phyloP scores from a whole-genome alignment of 2,797 vertebrate species.

The Semotilus atromaculatus region DNA sequence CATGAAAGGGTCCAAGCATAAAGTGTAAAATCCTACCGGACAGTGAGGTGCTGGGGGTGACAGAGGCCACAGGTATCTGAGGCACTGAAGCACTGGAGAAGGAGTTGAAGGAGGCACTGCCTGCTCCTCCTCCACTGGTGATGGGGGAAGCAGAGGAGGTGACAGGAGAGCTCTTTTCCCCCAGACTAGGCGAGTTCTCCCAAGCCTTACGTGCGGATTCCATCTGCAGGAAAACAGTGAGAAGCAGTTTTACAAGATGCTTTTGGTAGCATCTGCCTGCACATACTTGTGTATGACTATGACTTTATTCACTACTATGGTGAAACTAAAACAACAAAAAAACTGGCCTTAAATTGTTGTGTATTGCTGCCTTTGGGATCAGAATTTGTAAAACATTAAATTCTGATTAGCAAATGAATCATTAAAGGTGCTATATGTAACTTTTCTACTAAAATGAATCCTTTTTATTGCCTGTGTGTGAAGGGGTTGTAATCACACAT shows the following conservation, averaged over 20 bases:
- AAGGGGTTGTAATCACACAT: too few relatives aligned
- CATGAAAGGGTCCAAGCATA: neutral
- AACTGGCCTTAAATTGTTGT: neutral
- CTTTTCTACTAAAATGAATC: too few relatives aligned
- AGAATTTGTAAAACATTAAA: neutral
- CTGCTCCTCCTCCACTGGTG: conserved; percentile 76
- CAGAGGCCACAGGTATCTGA: conserved; percentile 96
- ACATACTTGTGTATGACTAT: neutral
- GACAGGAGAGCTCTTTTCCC: conserved; percentile 92
- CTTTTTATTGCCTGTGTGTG: too few relatives aligned
- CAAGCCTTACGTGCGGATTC: conserved; percentile 98
- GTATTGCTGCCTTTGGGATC: neutral
- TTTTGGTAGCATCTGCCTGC: neutral
- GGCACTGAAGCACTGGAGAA: conserved; percentile 95
- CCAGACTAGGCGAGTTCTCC: conserved; percentile 96
- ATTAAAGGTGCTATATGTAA: too few relatives aligned
- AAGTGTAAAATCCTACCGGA: conserved; percentile 79
- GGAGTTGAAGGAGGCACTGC: conserved; percentile 87
- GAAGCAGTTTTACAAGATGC: neutral
- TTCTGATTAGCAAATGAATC: neutral
- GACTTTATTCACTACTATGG: neutral
- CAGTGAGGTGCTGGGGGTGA: conserved; percentile 94
- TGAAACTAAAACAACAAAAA: neutral
- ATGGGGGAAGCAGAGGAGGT: conserved; percentile 91
- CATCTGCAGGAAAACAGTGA: conserved; percentile 81